A percentile compares a stretch with the other conserved stretches of the same genome.
phyloP scores from a whole-genome alignment of 2,888 invertebrate genomes.

The Cheilosia grossa region DNA sequence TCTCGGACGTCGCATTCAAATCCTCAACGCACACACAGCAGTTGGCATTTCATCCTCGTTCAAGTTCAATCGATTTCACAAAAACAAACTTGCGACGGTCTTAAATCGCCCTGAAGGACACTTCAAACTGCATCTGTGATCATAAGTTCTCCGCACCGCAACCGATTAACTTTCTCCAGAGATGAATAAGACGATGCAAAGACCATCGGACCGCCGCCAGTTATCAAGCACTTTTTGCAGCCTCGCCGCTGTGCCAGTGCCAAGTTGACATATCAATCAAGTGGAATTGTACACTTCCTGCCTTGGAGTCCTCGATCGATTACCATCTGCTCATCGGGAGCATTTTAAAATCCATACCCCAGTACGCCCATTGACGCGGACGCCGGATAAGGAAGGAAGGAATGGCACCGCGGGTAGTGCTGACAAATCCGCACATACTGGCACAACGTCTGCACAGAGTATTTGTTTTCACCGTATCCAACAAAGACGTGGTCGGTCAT shows the following conservation, averaged over 20 bases:
- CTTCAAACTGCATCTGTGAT: slow-evolving; percentile 45
- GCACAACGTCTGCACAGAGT: slow-evolving; percentile 49
- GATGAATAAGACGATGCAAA: slow-evolving; percentile 16
- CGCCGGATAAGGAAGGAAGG: background rate
- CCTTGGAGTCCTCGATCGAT: slow-evolving; percentile 48
- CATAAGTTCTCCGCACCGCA: slow-evolving; percentile 43
- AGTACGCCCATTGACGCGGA: too few species aligned
- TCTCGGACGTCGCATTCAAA: slow-evolving; percentile 18
- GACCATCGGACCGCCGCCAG: slow-evolving; percentile 24
- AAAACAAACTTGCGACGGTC: slow-evolving; percentile 45
- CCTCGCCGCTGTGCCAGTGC: slow-evolving; percentile 1
- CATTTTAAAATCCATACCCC: slow-evolving; percentile 52
- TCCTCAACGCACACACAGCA: slow-evolving; percentile 37
- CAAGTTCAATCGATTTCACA: slow-evolving; percentile 17
- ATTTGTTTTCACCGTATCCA: slow-evolving; percentile 48
- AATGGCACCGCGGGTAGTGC: background rate
- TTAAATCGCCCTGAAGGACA: slow-evolving; percentile 65
- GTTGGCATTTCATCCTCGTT: background rate
- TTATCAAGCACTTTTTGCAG: slow-evolving; percentile 50
- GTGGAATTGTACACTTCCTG: slow-evolving; percentile 65
- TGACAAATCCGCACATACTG: background rate
- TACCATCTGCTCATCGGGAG: slow-evolving; percentile 69
- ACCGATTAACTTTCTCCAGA: slow-evolving; percentile 66
- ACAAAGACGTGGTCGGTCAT: slow-evolving; percentile 29
- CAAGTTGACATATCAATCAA: slow-evolving; percentile 73